A percentile compares a stretch with the other conserved stretches of the same genome.
phyloP scores from a whole-genome alignment of 1,140 invertebrate species.

The Epicauta chinensis region DNA sequence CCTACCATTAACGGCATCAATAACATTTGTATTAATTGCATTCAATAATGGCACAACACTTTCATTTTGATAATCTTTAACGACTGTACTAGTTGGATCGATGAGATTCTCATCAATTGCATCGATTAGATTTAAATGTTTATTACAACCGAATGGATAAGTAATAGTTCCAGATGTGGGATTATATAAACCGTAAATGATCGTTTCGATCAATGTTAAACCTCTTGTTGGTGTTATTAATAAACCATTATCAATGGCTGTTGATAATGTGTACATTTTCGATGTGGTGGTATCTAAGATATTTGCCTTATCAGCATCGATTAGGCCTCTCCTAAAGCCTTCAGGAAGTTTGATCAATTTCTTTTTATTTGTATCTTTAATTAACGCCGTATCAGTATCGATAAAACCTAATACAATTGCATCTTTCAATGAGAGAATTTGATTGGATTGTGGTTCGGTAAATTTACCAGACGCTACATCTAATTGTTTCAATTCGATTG shows the following conservation, averaged over 20 bases:
- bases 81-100: slow-evolving; percentile 75
- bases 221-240: slow-evolving; percentile 68
- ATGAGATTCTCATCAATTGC: slow-evolving; percentile 71
- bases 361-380: slow-evolving; percentile 80
- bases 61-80: slow-evolving; percentile 72
- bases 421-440: slow-evolving; percentile 74
- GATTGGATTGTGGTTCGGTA: slow-evolving; percentile 63
- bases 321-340: slow-evolving; percentile 76
- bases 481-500: slow-evolving; percentile 64
- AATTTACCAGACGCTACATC: slow-evolving; percentile 68
- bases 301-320: slow-evolving; percentile 80
- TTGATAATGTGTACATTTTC: slow-evolving; percentile 64
- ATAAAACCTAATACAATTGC: slow-evolving; percentile 75
- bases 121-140: slow-evolving; percentile 66
- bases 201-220: slow-evolving; percentile 72
- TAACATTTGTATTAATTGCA: slow-evolving; percentile 65
- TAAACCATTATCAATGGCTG: slow-evolving; percentile 70
- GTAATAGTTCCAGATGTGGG: slow-evolving; percentile 68
- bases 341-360: slow-evolving; percentile 77
- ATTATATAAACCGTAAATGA: slow-evolving; percentile 79
- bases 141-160: slow-evolving; percentile 70
- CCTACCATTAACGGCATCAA: slow-evolving; percentile 69
- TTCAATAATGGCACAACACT: slow-evolving; percentile 69
- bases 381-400: slow-evolving; percentile 78
- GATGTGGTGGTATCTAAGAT: slow-evolving; percentile 76